Conservation (phyloP, 2,888 invertebrate genomes). For the Aquatica leii region DNA sequence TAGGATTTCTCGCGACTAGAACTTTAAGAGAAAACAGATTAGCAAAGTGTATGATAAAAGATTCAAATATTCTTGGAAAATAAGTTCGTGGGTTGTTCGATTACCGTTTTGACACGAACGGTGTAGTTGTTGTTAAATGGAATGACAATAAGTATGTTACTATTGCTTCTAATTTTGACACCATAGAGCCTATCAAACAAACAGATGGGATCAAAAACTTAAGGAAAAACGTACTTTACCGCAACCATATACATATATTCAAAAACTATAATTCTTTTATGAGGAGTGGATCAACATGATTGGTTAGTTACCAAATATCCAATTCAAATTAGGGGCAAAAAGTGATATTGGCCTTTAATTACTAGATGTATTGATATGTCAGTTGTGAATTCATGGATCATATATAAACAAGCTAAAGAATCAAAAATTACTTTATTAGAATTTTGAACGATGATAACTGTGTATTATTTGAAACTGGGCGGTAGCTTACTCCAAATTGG, state of each 20-base stretch:
- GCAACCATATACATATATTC: neutral
- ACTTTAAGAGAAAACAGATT: constrained; percentile 7
- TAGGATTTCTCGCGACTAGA: constrained; percentile 5
- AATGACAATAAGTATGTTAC: constrained; percentile 12
- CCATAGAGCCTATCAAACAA: neutral
- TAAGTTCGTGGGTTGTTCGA: neutral
- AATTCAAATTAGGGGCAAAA: constrained; percentile 35
- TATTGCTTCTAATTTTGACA: constrained; percentile 30
- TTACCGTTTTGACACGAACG: neutral
- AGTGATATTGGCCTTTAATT: constrained; percentile 32
- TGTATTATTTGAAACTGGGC: neutral
- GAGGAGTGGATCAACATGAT: constrained; percentile 41
- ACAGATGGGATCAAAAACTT: neutral
- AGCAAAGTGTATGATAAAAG: neutral
- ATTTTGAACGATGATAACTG: neutral
- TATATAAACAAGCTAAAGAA: neutral
- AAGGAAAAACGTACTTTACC: neutral
- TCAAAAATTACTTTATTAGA: neutral
- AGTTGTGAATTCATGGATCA: neutral
- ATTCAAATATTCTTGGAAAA: constrained; percentile 1
- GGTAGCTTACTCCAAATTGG: neutral
- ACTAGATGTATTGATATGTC: neutral
- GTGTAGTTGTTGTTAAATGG: neutral
- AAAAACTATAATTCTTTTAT: constrained; percentile 14
- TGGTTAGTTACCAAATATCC: constrained; percentile 39